These are phyloP conservation scores for Erythrocebus patas DNA, from an alignment of 2,113 vertebrate species.

Conservation along the genomic window DNA sequence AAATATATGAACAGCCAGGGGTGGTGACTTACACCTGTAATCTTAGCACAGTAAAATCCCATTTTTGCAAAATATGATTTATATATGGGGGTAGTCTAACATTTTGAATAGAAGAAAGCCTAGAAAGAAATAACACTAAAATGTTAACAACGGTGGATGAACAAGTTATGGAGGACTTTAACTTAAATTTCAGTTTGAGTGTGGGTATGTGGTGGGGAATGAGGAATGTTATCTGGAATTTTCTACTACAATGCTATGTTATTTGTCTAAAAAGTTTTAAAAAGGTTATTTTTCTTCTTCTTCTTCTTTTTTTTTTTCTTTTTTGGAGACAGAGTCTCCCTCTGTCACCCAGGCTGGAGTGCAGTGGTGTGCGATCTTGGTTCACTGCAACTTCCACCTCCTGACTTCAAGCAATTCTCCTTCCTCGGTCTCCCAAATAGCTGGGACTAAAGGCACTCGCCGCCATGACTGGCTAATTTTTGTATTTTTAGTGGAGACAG, in stretches of 20 bases:
- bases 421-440: too few species aligned
- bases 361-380: fast-evolving
- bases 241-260: not conserved
- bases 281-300: not conserved
- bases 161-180: not conserved
- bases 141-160: not conserved
- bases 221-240: not conserved
- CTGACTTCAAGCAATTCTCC: too few species aligned
- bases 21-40: too few species aligned
- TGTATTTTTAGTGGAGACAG: too few species aligned
- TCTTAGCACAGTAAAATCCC: not conserved
- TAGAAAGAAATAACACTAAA: not conserved
- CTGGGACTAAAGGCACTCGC: too few species aligned
- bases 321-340: too few species aligned
- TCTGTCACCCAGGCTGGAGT: too few species aligned
- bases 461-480: too few species aligned
- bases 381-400: too few species aligned
- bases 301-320: too few species aligned
- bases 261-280: not conserved
- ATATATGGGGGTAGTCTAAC: not conserved
- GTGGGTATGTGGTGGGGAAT: not conserved
- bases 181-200: not conserved
- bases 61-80: not conserved
- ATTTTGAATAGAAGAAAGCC: slow-evolving; percentile 16
- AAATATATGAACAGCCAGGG: not conserved